Evolutionary conservation across 2,797 vertebrate species (phyloP).

Genomic region (Platalea minor): DNA sequence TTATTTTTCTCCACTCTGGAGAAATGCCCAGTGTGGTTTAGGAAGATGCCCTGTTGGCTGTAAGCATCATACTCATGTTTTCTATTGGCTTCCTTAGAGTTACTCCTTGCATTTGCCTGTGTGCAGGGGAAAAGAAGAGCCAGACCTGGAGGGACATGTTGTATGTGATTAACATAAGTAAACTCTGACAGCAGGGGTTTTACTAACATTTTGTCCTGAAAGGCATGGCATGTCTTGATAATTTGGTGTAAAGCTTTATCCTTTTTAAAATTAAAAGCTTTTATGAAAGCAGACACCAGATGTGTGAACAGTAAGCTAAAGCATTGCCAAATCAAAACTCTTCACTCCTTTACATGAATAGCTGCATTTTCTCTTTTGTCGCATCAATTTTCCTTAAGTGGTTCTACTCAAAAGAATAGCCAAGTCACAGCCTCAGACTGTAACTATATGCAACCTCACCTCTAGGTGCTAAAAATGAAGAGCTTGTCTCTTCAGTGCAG

Average conservation of each 20-base stretch:
- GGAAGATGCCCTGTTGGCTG: neutral
- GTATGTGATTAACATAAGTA: neutral
- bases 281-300: neutral
- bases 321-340: neutral
- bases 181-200: neutral
- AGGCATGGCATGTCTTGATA: neutral
- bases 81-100: neutral
- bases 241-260: neutral
- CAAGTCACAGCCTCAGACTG: neutral
- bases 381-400: neutral
- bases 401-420: neutral
- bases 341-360: neutral
- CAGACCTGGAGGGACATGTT: neutral
- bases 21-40: neutral
- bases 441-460: neutral
- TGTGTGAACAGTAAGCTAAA: neutral
- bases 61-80: neutral
- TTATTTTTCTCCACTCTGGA: neutral
- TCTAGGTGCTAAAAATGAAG: neutral
- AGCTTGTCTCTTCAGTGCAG: neutral
- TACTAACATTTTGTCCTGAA: neutral
- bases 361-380: neutral
- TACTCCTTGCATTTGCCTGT: neutral
- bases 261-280: neutral
- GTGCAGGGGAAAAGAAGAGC: neutral